Evolutionary conservation across 1,140 invertebrate genomes (phyloP), one percentile per base, ranked within the genome.

Genomic region (Drosophila nikananu): DNA sequence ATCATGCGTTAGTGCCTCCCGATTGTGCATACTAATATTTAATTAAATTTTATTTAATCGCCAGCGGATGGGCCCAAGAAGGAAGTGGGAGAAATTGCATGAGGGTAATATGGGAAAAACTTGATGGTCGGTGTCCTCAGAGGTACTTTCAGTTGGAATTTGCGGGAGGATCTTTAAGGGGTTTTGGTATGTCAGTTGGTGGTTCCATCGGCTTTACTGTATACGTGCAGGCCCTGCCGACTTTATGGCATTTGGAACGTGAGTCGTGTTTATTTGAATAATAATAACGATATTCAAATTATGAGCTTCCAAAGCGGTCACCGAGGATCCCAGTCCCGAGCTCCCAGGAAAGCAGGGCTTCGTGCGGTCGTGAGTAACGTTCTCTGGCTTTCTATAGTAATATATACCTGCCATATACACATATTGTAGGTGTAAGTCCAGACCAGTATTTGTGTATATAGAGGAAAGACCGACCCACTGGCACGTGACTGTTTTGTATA

Each of bases 201-300:
- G 30, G 30, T 32, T 32, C 30, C 9, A 32, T 32, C 7, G 30
- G 68, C 49, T 48, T 72, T 57, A 70, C 77, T 84, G 81, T 68
- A 84, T 84, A 44, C 72, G 68, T 74, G 64, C 84, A 72, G 74
- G 60, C 71, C 48, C 49, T 70, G 60, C 37, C 74, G 62, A 32
- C 49, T 87, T 87, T 89, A 87, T 87, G 25, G 71, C 84, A 42
- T 54, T 72, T 37, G 58, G 60, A 83, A 83, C 84, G 81, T 83
- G 84, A 71, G 58, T 51, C 68, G 81, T 74, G 62, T 72, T 62
- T 66, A 75, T 90, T 89, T 87, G 81, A 89, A 87, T 89, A 87
- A 87, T 84, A 87, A 90, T 87, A 87, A 87, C 83, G 73, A 90
- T 84, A 84, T 90, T 87, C 81, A 84, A 87, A 81, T 84, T 74